Evolutionary conservation across 2,888 invertebrate species (phyloP), one percentile per base, ranked within the genome.

Genomic region (Pomacea canaliculata): DNA sequence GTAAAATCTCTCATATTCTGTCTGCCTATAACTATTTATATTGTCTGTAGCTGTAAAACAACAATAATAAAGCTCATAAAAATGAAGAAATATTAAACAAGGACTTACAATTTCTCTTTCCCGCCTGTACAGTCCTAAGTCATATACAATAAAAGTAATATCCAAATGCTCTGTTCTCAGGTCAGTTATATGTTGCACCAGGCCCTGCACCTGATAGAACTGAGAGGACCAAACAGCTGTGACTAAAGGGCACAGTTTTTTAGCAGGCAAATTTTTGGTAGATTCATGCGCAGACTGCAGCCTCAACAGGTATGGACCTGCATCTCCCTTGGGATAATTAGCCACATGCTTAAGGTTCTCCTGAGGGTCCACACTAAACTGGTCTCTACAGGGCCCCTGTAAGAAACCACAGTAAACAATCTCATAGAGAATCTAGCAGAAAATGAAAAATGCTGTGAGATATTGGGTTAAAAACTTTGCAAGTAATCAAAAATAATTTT

Each of bases 101-200:
- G 69, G 66, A 82, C 84, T 81, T 76, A 87, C 87, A 79, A 87
- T 60, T 69, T 82, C 77, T 66, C 78, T 73, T 62, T 86, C 85
- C 23, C 73, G 81, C 4, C 51, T 63, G 70, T 84, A 84, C 4
- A 86, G 78, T 7, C 86, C 86, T 27, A 86, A 74, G 70, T 86
- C 85, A 77, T 85, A 87, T 9, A 87, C 83, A 19, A 86, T 83
- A 13, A 86, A 80, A 51, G 83, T 84, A 0, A 84, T 13, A 19
- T 81, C 76, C 56, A 79, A 70, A 12, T 80, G 77, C 8, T 76
- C 71, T 56, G 76, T 76, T 56, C 78, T 79, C 2, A 85, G 76
- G 19, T 83, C 83, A 18, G 84, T 80, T 19, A 86, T 76, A 49
- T 86, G 85, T 59, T 78, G 74, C 2, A 87, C 80, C 5, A 86